A percentile compares a stretch with the other conserved stretches of the same genome.
These are phyloP conservation scores for Papilio helenus DNA, from an alignment of 1,140 invertebrate genomes.

Conservation along the genomic window DNA sequence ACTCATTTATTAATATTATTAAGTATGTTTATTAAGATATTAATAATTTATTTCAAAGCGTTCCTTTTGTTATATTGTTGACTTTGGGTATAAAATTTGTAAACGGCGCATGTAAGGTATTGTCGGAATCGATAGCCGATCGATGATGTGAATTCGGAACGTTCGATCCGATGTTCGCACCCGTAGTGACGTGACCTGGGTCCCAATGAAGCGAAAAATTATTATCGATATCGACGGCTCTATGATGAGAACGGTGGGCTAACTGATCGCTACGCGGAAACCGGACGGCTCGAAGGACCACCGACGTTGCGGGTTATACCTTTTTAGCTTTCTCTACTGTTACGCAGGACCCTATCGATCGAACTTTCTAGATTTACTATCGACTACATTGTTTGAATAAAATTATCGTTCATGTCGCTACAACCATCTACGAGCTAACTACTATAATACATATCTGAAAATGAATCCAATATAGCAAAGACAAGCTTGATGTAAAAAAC, in stretches of 20 bases:
- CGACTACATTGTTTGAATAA: constrained; percentile 7
- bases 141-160: constrained; percentile 29
- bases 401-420: not conserved
- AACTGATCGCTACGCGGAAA: not conserved
- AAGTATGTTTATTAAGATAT: not conserved
- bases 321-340: constrained; percentile 20
- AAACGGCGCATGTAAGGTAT: not conserved
- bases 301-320: not conserved
- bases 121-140: constrained; percentile 27
- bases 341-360: not conserved
- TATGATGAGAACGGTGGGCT: constrained; percentile 3
- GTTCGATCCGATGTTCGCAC: constrained; percentile 11
- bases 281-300: constrained; percentile 6
- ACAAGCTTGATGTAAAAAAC: not conserved
- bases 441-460: not conserved
- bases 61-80: not conserved
- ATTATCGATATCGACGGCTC: constrained; percentile 15
- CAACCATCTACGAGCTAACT: not conserved
- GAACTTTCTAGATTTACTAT: constrained; percentile 9
- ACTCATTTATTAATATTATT: not conserved
- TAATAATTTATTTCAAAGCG: not conserved
- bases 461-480: not conserved
- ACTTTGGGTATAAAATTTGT: not conserved
- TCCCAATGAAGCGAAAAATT: not conserved
- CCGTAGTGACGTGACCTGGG: constrained; percentile 1